A percentile compares a stretch with the other conserved stretches of the same genome.
phyloP scores from a whole-genome alignment of 2,888 invertebrate genomes.

The Mesopsocus fuscifrons region DNA sequence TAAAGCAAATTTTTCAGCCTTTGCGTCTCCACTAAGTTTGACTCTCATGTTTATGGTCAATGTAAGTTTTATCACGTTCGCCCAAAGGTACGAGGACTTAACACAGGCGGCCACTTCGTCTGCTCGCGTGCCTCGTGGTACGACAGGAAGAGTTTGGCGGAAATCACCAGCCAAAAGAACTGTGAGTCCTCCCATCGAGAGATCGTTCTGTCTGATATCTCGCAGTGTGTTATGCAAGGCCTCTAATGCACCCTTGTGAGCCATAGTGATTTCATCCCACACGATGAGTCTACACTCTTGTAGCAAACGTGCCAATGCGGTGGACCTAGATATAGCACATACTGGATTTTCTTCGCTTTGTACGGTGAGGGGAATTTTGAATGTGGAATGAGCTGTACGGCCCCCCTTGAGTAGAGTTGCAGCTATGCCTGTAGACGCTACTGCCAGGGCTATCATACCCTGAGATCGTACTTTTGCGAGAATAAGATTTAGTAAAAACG shows the following conservation, averaged over 20 bases:
- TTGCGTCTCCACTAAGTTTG: neutral
- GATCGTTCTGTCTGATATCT: constrained; percentile 15
- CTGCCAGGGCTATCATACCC: constrained; percentile 21
- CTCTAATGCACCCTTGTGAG: constrained; percentile 21
- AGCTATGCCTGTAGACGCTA: constrained; percentile 27
- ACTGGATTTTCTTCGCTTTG: constrained; percentile 18
- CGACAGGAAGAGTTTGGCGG: constrained; percentile 19
- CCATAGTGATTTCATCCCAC: constrained; percentile 26
- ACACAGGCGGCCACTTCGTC: neutral
- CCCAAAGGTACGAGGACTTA: neutral
- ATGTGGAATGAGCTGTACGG: constrained; percentile 23
- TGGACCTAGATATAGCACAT: constrained; percentile 20
- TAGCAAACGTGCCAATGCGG: constrained; percentile 19
- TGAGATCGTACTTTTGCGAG: constrained; percentile 21
- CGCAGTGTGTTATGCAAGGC: constrained; percentile 20
- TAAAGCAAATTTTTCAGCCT: neutral
- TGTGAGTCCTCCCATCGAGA: constrained; percentile 16
- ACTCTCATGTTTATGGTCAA: constrained; percentile 1
- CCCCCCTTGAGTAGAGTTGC: constrained; percentile 24
- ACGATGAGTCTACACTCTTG: constrained; percentile 20
- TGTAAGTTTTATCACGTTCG: neutral
- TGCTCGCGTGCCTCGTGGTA: constrained; percentile 15
- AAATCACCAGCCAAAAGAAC: constrained; percentile 20
- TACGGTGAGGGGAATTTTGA: constrained; percentile 23
- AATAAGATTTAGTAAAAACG: constrained; percentile 23